phyloP scores from a whole-genome alignment of 2,113 vertebrate species.

The Orthonyx spaldingii region DNA sequence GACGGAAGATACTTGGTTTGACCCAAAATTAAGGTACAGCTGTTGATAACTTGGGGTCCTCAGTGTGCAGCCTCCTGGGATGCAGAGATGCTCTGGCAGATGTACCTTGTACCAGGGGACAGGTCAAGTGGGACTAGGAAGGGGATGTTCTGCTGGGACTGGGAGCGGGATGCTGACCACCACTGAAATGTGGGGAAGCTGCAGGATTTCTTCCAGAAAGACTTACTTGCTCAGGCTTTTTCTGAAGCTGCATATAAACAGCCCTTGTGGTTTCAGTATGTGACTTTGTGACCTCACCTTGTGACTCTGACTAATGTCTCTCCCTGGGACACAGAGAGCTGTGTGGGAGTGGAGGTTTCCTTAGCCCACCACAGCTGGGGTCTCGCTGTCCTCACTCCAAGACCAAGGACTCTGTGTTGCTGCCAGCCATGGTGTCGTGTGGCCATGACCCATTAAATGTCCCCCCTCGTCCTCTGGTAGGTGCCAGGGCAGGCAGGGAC shows the following conservation, averaged over 20 bases:
- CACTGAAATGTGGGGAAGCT: background rate
- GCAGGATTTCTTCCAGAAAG: background rate
- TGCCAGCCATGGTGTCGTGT: fast-evolving
- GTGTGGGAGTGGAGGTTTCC: background rate
- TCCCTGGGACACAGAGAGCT: background rate
- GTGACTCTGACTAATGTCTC: background rate
- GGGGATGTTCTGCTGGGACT: too few relatives aligned
- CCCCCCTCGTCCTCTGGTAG: fast-evolving
- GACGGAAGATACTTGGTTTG: background rate
- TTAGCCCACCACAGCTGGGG: too few relatives aligned
- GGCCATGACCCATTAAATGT: fast-evolving
- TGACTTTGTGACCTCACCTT: background rate
- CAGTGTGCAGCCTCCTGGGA: fast-evolving
- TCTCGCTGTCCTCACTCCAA: background rate
- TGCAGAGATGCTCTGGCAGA: background rate
- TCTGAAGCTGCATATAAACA: background rate
- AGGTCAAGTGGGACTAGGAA: too few relatives aligned
- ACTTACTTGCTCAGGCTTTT: background rate
- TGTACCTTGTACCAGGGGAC: background rate
- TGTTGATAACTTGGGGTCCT: background rate
- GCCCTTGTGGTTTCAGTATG: background rate
- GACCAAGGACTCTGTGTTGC: background rate
- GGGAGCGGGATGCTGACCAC: background rate
- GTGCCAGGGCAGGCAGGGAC: background rate
- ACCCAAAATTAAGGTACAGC: background rate